Evolutionary conservation across 1,140 invertebrate genomes (phyloP).

Genomic region (Aporrectodea caliginosa): DNA sequence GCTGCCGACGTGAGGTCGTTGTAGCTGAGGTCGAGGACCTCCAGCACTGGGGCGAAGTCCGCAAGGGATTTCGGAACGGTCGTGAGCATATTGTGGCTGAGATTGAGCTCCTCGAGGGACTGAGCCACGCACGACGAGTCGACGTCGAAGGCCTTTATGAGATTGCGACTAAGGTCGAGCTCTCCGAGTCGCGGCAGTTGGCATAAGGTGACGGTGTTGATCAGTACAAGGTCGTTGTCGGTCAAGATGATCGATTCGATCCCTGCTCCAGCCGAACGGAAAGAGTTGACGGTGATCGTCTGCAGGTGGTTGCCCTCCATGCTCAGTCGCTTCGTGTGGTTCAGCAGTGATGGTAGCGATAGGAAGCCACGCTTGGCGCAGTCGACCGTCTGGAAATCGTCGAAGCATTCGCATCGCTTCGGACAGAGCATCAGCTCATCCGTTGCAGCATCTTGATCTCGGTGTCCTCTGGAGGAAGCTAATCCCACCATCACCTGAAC

Average conservation of each 20-base stretch:
- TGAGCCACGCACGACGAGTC: neutral
- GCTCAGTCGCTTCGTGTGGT: slow-evolving; percentile 24
- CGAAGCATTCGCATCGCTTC: slow-evolving; percentile 28
- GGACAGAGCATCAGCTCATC: slow-evolving; percentile 13
- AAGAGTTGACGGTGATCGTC: slow-evolving; percentile 19
- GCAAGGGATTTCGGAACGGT: slow-evolving; percentile 13
- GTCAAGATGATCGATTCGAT: slow-evolving; percentile 24
- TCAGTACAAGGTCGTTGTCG: slow-evolving; percentile 27
- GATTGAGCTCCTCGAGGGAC: slow-evolving; percentile 20
- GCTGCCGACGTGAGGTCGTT: slow-evolving; percentile 20
- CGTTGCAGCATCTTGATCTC: too few relatives aligned
- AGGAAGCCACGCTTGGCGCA: slow-evolving; percentile 20
- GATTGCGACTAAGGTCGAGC: slow-evolving; percentile 24
- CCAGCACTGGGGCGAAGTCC: slow-evolving; percentile 21
- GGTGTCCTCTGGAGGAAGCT: too few relatives aligned
- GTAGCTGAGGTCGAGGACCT: slow-evolving; percentile 28
- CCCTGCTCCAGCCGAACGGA: slow-evolving; percentile 26
- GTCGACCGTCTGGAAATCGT: slow-evolving; percentile 31
- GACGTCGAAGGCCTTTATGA: neutral
- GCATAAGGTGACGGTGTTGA: slow-evolving; percentile 21
- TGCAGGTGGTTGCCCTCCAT: slow-evolving; percentile 27
- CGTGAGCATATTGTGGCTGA: slow-evolving; percentile 29
- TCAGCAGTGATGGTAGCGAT: slow-evolving; percentile 21
- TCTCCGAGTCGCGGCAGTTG: slow-evolving; percentile 13
- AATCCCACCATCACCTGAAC: too few relatives aligned